Conservation (phyloP, 2,888 invertebrate genomes). For the Peribatodes rhomboidaria region DNA sequence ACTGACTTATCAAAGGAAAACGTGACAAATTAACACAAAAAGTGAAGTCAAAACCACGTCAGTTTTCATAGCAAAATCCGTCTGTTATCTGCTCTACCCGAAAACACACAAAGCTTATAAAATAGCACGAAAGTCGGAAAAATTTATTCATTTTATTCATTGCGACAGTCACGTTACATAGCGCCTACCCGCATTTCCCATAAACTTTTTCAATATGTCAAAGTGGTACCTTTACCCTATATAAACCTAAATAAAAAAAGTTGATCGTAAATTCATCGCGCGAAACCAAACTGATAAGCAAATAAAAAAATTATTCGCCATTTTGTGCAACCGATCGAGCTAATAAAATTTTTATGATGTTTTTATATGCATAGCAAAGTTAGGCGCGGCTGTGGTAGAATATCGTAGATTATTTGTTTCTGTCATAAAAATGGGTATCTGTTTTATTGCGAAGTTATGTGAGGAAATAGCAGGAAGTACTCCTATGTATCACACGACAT, state of each 20-base stretch:
- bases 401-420: constrained; percentile 16
- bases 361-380: constrained; percentile 48
- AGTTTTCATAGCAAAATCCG: too few relatives aligned
- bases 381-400: constrained; percentile 16
- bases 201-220: constrained; percentile 46
- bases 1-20: too few relatives aligned
- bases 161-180: constrained; percentile 19
- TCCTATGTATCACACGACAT: too few relatives aligned
- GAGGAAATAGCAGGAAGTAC: neutral
- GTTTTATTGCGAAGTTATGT: constrained; percentile 25
- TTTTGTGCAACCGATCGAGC: constrained; percentile 52
- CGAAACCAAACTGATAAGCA: constrained; percentile 56
- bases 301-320: constrained; percentile 54
- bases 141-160: constrained; percentile 23
- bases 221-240: constrained; percentile 35
- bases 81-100: too few relatives aligned
- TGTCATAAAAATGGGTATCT: constrained; percentile 22
- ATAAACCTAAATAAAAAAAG: constrained; percentile 32
- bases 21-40: too few relatives aligned
- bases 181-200: constrained; percentile 17
- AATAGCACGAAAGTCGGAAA: neutral
- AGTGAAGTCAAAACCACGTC: too few relatives aligned
- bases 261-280: constrained; percentile 47
- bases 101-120: neutral
- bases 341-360: constrained; percentile 54